Percentiles rank a stretch among this genome's conserved stretches.
These are phyloP conservation scores for Drosophila atripex DNA, from an alignment of 2,888 invertebrate genomes.

Conservation along the genomic window DNA sequence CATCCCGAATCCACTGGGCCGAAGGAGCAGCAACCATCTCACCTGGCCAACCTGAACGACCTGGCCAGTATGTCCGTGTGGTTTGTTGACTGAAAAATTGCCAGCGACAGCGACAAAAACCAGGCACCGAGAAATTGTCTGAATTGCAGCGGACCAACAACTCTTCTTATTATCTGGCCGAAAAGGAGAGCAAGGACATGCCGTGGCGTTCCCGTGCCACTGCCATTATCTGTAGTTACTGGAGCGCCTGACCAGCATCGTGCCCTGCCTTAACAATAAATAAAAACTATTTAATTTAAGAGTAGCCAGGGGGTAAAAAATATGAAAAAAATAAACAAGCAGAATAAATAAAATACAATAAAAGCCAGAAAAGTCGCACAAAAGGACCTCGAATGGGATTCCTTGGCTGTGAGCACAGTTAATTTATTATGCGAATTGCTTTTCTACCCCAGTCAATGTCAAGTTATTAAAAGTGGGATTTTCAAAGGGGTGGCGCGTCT, in stretches of 20 bases:
- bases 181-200: constrained; percentile 29
- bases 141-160: constrained; percentile 21
- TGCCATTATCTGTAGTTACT: constrained; percentile 65
- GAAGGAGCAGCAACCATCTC: constrained; percentile 7
- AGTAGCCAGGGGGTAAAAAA: constrained; percentile 46
- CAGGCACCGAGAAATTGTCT: constrained; percentile 45
- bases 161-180: constrained; percentile 18
- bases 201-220: constrained; percentile 36
- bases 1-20: constrained; percentile 9
- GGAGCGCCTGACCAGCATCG: constrained; percentile 27
- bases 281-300: constrained; percentile 82
- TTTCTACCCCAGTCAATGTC: constrained; percentile 73
- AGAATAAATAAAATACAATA: constrained; percentile 29
- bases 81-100: constrained; percentile 50
- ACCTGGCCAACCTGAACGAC: constrained; percentile 18
- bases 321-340: constrained; percentile 56
- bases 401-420: constrained; percentile 54
- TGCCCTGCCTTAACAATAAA: constrained; percentile 70
- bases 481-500: constrained; percentile 57
- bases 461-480: constrained; percentile 69
- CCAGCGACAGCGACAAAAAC: constrained; percentile 31
- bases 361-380: constrained; percentile 21
- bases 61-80: constrained; percentile 15
- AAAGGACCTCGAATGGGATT: constrained; percentile 21
- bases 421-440: constrained; percentile 77